Conservation (phyloP, 2,113 vertebrate species). For the Oenanthe oenanthe region DNA sequence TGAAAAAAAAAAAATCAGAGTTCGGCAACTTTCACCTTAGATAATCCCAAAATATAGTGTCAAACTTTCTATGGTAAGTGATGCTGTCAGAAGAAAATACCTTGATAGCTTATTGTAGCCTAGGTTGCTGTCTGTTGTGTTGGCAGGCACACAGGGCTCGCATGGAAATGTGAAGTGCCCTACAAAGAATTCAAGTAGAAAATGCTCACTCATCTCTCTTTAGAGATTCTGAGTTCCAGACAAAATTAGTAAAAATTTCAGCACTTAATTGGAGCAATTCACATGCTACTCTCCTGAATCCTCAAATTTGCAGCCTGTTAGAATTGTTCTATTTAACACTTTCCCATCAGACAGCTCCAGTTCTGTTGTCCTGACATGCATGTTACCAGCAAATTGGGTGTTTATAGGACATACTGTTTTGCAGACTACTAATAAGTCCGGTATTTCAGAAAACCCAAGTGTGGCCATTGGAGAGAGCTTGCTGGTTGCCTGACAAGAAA, state of each 20-base stretch:
- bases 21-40: neutral
- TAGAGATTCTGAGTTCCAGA: neutral
- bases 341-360: neutral
- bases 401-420: neutral
- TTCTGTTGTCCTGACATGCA: neutral
- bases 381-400: neutral
- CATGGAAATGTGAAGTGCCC: neutral
- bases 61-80: neutral
- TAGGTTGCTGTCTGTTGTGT: neutral
- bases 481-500: neutral
- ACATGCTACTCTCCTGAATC: neutral
- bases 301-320: neutral
- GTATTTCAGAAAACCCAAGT: neutral
- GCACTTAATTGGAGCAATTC: neutral
- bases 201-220: neutral
- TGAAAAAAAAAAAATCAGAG: neutral
- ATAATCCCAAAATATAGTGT: neutral
- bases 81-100: neutral
- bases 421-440: neutral
- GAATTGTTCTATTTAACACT: neutral
- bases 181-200: neutral
- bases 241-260: neutral
- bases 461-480: neutral
- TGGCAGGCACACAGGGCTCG: accelerated
- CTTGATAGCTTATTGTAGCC: neutral